Evolutionary conservation across 2,888 invertebrate genomes (phyloP).

Genomic region (Rotaria magnacalcarata): DNA sequence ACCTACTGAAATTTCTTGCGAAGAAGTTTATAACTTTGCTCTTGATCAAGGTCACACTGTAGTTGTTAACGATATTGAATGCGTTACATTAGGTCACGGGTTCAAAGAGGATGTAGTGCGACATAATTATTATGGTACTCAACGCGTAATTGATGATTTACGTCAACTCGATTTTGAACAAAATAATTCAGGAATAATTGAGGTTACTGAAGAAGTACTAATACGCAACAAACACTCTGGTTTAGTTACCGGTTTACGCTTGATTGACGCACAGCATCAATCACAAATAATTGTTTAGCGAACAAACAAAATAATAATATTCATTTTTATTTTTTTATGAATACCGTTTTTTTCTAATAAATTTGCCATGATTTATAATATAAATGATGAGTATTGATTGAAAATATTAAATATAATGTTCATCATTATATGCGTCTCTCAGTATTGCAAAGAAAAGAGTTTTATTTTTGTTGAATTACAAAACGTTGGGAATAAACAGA

Average conservation of each 20-base stretch:
- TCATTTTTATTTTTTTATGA: no score
- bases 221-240: not conserved
- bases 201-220: not conserved
- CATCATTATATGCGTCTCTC: no score
- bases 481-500: no score
- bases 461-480: no score
- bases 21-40: slow-evolving; percentile 39
- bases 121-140: slow-evolving; percentile 40
- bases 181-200: not conserved
- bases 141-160: slow-evolving; percentile 39
- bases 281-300: not conserved
- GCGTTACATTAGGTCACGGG: slow-evolving; percentile 43
- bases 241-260: not conserved
- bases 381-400: no score
- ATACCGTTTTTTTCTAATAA: not conserved
- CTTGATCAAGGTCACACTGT: slow-evolving; percentile 36
- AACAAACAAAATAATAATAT: not conserved
- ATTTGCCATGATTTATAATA: no score
- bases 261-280: not conserved
- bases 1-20: not conserved
- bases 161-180: not conserved
- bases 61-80: slow-evolving; percentile 34
- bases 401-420: no score
- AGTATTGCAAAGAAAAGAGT: no score
- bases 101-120: slow-evolving; percentile 36